These are phyloP conservation scores for Sinodicranocentrus sp. DNA, from an alignment of 2,888 invertebrate genomes.

Conservation along the genomic window DNA sequence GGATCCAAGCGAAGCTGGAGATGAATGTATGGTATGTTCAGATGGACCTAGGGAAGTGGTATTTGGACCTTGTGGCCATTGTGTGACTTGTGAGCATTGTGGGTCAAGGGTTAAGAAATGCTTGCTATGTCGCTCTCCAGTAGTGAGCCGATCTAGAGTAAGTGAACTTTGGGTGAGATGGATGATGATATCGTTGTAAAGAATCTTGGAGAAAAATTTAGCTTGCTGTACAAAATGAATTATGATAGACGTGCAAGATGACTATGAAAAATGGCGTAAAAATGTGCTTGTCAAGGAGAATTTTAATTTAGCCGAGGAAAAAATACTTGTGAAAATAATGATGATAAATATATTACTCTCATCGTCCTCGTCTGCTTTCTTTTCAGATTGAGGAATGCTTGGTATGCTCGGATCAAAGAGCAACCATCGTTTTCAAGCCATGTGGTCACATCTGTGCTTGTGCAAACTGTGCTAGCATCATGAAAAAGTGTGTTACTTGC, in stretches of 20 bases:
- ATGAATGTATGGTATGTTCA: constrained; percentile 97
- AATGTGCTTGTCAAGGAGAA: constrained; percentile 21
- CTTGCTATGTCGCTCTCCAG: constrained; percentile 92
- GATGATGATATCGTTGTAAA: neutral
- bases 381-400: constrained; percentile 95
- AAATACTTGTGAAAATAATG: constrained; percentile 68
- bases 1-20: constrained; percentile 81
- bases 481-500: constrained; percentile 99
- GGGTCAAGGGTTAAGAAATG: constrained; percentile 93
- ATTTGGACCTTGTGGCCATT: constrained; percentile 95
- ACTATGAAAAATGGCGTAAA: constrained; percentile 59
- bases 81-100: constrained; percentile 94
- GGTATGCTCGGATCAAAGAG: constrained; percentile 96
- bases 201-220: no score
- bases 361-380: no score
- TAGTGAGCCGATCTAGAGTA: constrained; percentile 88
- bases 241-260: constrained; percentile 47
- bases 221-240: constrained; percentile 19
- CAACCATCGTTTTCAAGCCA: constrained; percentile 94
- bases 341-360: constrained; percentile 73
- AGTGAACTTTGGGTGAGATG: constrained; percentile 45
- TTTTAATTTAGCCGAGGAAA: constrained; percentile 64
- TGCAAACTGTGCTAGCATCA: constrained; percentile 89
- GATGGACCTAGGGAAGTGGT: constrained; percentile 94
- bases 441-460: constrained; percentile 97